phyloP scores from a whole-genome alignment of 2,113 vertebrate genomes.

The Balaeniceps rex region DNA sequence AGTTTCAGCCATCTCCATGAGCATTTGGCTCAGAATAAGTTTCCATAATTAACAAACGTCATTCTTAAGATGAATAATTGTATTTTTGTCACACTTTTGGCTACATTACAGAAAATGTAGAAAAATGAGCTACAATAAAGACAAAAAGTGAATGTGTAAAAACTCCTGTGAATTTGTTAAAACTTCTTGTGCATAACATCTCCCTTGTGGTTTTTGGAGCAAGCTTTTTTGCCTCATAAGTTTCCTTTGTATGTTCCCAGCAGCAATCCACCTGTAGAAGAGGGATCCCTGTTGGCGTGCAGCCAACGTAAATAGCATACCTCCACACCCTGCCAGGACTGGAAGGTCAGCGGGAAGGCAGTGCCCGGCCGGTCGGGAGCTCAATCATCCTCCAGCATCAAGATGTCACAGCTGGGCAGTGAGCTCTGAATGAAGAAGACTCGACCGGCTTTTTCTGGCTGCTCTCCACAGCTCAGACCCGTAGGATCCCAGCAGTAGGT shows the following conservation, averaged over 20 bases:
- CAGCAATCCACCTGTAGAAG: neutral
- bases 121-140: neutral
- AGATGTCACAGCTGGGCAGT: neutral
- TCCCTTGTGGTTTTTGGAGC: neutral
- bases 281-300: neutral
- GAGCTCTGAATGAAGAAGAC: neutral
- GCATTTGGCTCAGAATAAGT: neutral
- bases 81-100: neutral
- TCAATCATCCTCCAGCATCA: neutral
- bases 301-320: neutral
- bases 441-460: neutral
- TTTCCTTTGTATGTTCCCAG: neutral
- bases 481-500: neutral
- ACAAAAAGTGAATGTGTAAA: neutral
- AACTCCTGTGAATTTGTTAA: neutral
- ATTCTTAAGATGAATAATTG: neutral
- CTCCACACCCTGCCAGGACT: neutral
- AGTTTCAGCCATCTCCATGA: neutral
- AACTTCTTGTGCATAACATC: neutral
- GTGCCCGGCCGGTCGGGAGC: accelerated
- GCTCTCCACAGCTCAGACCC: neutral
- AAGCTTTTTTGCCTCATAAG: neutral
- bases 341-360: neutral
- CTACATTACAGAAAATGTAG: neutral
- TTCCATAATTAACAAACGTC: neutral